phyloP scores from a whole-genome alignment of 2,888 invertebrate species.

The Eristalinus aeneus region DNA sequence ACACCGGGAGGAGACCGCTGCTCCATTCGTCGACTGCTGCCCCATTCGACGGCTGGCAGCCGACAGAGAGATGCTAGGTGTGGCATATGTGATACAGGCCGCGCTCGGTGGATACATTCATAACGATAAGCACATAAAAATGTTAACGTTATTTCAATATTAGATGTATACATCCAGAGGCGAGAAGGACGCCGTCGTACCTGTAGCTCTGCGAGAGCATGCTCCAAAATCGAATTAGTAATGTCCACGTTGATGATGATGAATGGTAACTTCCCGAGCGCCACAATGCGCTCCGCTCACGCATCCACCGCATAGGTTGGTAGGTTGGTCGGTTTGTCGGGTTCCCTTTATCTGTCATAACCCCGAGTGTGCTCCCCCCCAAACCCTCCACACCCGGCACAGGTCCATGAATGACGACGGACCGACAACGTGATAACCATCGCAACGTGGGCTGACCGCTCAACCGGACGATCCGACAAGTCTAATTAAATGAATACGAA shows the following conservation, averaged over 20 bases:
- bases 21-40: background rate
- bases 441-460: constrained; percentile 53
- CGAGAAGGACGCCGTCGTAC: constrained; percentile 21
- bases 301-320: constrained; percentile 14
- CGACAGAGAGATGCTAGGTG: constrained; percentile 29
- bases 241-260: constrained; percentile 66
- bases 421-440: constrained; percentile 54
- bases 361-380: constrained; percentile 9
- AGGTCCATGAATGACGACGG: background rate
- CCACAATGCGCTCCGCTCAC: constrained; percentile 43
- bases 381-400: background rate
- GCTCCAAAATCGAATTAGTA: constrained; percentile 50
- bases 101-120: constrained; percentile 11
- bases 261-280: constrained; percentile 62
- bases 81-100: constrained; percentile 23
- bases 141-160: constrained; percentile 57
- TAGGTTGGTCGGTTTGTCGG: constrained; percentile 6
- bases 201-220: constrained; percentile 23
- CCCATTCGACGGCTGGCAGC: background rate
- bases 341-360: constrained; percentile 6
- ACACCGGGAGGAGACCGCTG: background rate
- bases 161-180: constrained; percentile 58
- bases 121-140: constrained; percentile 51
- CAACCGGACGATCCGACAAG: constrained; percentile 52
- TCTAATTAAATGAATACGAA: constrained; percentile 63